Evolutionary conservation across 1,140 invertebrate genomes (phyloP), one percentile per base, ranked within the genome.

Genomic region (Augochlora pura): DNA sequence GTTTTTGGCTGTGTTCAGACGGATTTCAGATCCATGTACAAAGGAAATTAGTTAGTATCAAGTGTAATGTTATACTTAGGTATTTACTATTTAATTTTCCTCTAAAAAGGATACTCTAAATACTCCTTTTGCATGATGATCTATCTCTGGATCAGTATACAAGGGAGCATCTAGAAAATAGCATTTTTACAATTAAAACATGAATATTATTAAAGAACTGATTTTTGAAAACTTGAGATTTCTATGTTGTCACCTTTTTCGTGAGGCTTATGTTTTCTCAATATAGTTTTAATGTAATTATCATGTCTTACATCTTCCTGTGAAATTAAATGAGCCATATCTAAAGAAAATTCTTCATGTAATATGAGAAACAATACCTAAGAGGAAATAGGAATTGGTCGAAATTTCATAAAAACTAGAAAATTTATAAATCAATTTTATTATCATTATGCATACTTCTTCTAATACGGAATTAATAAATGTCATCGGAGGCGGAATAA

Each of bases 1-100:
- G 93, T 99, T 96, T 94, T 89, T 98, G 75, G 98, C 98, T 81
- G 96, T 99, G 54, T 99, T 97, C 91, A 94, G 94, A 91, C 94
- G 98, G 91, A 94, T 97, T 82, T 27, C 90, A 63, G 95, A 95
- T 92, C 91, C 94, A 63, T 93, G 90, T 87, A 32, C 65, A 7
- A 60, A 27, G 52, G 69, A 49, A 65, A 71, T 10, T 49, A 85
- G 62, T 62, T 82, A 72, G 52, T 66, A 60, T 12, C 2, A 52
- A 52, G 42, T 46, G 14, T 52, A 52, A 18, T 14, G n/a, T 27
- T 14, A 9, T 23, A 38, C 25, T 38, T 73, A 39, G 16, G 49
- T 52, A 52, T 52, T 52, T 52, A 52, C n/a, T 57, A 9, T 68
- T 75, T 83, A 54, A 57, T 32, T 67, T 83, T 38, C 80, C 8